phyloP scores from a whole-genome alignment of 2,888 invertebrate genomes.

The Latrodectus hesperus region DNA sequence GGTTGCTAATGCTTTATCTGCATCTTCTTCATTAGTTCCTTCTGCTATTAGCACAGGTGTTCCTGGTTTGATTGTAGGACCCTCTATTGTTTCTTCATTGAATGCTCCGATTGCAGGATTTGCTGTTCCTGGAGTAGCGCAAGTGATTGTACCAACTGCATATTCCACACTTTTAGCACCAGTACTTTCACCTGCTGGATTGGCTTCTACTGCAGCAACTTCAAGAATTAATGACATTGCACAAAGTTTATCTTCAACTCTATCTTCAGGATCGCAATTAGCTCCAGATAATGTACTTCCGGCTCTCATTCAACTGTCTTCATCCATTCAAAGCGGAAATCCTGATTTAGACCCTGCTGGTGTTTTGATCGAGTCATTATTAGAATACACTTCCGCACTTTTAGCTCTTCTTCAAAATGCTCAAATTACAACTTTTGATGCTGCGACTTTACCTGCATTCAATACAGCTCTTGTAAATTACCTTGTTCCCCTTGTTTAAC shows the following conservation, averaged over 20 bases:
- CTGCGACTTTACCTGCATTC: background rate
- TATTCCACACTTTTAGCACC: no score
- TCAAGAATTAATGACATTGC: background rate
- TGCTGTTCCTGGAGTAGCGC: background rate
- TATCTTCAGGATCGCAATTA: background rate
- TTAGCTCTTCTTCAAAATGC: constrained; percentile 15
- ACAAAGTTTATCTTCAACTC: background rate
- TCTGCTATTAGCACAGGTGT: background rate
- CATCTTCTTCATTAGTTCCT: background rate
- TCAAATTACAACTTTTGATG: background rate
- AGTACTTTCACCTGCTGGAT: background rate
- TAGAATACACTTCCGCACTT: constrained; percentile 1
- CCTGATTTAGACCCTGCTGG: background rate
- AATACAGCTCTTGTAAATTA: background rate
- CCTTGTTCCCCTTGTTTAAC: background rate
- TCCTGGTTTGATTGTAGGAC: background rate
- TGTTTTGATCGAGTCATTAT: background rate
- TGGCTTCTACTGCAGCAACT: background rate
- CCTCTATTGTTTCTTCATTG: background rate
- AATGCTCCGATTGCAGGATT: no score
- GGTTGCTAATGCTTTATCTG: constrained; percentile 6
- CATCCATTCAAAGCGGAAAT: background rate
- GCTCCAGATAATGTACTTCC: background rate
- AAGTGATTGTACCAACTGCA: background rate
- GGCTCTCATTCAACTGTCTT: background rate